Percentiles rank a stretch among this genome's conserved stretches.
These are phyloP conservation scores for Caenorhabditis sp. DNA, from an alignment of 2,888 invertebrate genomes.

Conservation along the genomic window DNA sequence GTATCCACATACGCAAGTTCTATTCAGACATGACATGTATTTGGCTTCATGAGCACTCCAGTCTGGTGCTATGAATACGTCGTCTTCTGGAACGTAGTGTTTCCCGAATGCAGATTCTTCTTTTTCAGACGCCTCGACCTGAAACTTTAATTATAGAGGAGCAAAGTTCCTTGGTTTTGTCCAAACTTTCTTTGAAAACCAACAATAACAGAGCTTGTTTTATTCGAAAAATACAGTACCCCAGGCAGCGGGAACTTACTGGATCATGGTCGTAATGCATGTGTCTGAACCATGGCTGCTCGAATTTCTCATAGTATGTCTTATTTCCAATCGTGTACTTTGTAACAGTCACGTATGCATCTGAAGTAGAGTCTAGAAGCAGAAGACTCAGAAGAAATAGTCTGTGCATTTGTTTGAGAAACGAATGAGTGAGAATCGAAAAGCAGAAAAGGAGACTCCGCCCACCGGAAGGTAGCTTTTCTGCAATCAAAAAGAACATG, in stretches of 20 bases:
- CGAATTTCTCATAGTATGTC: constrained; percentile 68
- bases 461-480: constrained; percentile 6
- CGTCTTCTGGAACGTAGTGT: constrained; percentile 74
- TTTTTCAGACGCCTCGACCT: constrained; percentile 67
- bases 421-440: constrained; percentile 28
- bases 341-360: constrained; percentile 48
- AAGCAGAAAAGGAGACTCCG: constrained; percentile 19
- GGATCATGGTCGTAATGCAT: constrained; percentile 71
- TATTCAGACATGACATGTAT: constrained; percentile 75
- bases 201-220: neutral
- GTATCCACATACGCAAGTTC: constrained; percentile 75
- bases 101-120: constrained; percentile 72
- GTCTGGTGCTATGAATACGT: constrained; percentile 65
- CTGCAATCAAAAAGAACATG: constrained; percentile 60
- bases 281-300: constrained; percentile 75
- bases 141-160: neutral
- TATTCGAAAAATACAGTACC: no score
- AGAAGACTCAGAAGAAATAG: constrained; percentile 20
- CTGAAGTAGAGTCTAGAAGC: neutral
- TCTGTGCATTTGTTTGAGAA: constrained; percentile 18
- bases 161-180: no score
- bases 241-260: constrained; percentile 40
- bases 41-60: constrained; percentile 65
- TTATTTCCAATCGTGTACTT: constrained; percentile 66
- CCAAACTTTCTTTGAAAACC: no score